phyloP scores from a whole-genome alignment of 2,797 vertebrate genomes.

The Sphenopsis melanotis region DNA sequence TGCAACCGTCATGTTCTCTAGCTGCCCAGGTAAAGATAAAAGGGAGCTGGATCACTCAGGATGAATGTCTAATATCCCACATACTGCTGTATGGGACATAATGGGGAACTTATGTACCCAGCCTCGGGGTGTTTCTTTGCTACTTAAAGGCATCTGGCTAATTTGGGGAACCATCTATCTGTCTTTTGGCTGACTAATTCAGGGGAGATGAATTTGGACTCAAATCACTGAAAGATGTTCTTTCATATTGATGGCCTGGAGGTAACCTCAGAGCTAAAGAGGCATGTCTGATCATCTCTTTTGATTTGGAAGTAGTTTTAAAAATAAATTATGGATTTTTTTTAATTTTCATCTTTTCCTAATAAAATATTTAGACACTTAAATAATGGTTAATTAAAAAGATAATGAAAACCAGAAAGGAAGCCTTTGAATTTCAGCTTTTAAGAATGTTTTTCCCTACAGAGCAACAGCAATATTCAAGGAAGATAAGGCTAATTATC shows the following conservation, averaged over 20 bases:
- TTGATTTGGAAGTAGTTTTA: background rate
- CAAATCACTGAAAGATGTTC: background rate
- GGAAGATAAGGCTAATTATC: background rate
- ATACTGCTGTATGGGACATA: background rate
- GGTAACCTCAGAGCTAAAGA: background rate
- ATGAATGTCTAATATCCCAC: background rate
- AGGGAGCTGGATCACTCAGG: background rate
- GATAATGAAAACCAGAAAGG: background rate
- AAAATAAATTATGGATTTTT: rapidly evolving
- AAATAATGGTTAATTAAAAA: background rate
- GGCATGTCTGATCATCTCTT: background rate
- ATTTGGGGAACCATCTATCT: background rate
- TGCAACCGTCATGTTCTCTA: background rate
- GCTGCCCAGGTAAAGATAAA: background rate
- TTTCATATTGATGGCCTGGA: background rate
- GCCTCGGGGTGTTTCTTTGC: background rate
- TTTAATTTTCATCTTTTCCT: background rate
- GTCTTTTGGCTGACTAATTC: background rate
- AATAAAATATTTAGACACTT: background rate
- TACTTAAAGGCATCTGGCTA: background rate
- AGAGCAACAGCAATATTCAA: background rate
- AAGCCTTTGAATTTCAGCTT: background rate
- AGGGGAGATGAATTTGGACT: background rate
- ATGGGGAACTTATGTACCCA: background rate
- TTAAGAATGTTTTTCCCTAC: background rate